Conservation (phyloP, 2,797 vertebrate genomes). For the Epinephelus malabaricus region DNA sequence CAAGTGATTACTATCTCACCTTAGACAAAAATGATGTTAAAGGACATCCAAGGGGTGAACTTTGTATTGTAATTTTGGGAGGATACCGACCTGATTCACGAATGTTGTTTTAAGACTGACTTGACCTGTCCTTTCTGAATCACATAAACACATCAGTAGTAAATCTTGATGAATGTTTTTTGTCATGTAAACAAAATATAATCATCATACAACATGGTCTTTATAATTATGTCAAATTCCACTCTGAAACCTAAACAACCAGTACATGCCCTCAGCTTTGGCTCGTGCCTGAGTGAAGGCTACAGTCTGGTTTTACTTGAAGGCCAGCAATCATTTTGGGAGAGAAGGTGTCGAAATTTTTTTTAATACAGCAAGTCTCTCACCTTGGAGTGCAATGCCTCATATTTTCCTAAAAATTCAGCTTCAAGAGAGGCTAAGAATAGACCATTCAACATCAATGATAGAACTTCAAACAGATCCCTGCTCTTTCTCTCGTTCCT, state of each 20-base stretch:
- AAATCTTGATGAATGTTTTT: background rate
- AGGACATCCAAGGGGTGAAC: too few species aligned
- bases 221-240: background rate
- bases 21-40: too few species aligned
- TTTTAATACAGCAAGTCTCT: slow-evolving; percentile 9
- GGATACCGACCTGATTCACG: too few species aligned
- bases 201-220: background rate
- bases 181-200: background rate
- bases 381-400: background rate
- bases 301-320: background rate
- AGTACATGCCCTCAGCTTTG: background rate
- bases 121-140: background rate
- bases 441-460: slow-evolving; percentile 31
- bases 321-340: background rate
- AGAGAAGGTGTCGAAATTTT: background rate
- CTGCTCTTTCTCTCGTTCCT: slow-evolving; percentile 23
- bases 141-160: accelerated
- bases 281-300: background rate
- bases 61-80: too few species aligned
- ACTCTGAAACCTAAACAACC: background rate
- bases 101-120: background rate
- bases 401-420: slow-evolving; percentile 22
- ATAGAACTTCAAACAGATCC: slow-evolving; percentile 32
- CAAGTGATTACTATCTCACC: too few species aligned
- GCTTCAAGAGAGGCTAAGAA: slow-evolving; percentile 14